Conservation (phyloP, 1,140 invertebrate genomes). For the Pseudobourletiella spinata region DNA sequence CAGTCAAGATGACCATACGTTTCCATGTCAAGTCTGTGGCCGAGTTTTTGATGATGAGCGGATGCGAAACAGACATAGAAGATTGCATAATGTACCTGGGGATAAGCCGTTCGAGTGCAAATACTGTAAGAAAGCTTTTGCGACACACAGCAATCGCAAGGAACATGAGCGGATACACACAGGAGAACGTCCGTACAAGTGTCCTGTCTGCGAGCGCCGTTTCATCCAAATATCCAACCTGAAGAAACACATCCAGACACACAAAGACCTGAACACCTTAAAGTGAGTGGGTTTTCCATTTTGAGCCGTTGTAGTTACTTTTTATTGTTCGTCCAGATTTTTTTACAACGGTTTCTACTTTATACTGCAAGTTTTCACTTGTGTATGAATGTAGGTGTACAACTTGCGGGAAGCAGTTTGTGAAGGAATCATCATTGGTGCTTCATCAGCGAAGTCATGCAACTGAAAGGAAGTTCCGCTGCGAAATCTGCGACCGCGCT, state of each 20-base stretch:
- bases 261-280: constrained; percentile 28
- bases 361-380: constrained; percentile 3
- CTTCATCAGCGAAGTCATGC: constrained; percentile 32
- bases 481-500: constrained; percentile 26
- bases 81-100: background rate
- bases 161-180: constrained; percentile 42
- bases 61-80: constrained; percentile 7
- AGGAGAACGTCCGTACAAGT: constrained; percentile 27
- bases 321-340: too few relatives aligned
- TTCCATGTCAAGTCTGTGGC: constrained; percentile 18
- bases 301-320: background rate
- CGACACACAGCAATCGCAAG: constrained; percentile 31
- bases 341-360: constrained; percentile 1
- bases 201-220: constrained; percentile 17
- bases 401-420: constrained; percentile 30
- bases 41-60: constrained; percentile 14
- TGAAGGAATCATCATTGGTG: constrained; percentile 25
- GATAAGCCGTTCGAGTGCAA: constrained; percentile 23
- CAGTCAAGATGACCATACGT: background rate
- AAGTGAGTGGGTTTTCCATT: constrained; percentile 20
- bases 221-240: constrained; percentile 33
- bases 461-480: constrained; percentile 25
- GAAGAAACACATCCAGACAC: constrained; percentile 33
- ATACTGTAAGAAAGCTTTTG: constrained; percentile 25
- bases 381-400: too few relatives aligned